These are phyloP conservation scores for Piaya cayana DNA, from an alignment of 2,113 vertebrate genomes.

Conservation along the genomic window DNA sequence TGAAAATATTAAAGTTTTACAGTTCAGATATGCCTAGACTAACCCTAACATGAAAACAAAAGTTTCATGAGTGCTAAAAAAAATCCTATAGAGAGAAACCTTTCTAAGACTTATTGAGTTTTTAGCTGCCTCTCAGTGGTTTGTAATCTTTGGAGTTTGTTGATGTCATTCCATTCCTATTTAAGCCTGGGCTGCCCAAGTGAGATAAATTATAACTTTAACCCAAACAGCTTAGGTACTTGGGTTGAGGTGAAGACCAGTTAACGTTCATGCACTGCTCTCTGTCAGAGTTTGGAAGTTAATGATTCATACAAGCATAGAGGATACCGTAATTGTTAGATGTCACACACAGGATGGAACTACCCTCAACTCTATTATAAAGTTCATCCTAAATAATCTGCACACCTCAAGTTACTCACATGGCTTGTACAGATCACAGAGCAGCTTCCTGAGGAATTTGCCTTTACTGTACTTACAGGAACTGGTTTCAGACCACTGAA, in stretches of 20 bases:
- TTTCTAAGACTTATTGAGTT: conserved; percentile 26
- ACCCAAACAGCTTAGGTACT: not conserved
- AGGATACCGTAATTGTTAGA: conserved; percentile 24
- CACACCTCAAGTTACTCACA: not conserved
- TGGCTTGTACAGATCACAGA: fast-evolving
- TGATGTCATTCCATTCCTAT: not conserved
- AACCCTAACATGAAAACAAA: conserved; percentile 40
- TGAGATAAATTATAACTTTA: conserved; percentile 46
- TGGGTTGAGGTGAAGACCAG: not conserved
- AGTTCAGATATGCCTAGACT: conserved; percentile 52
- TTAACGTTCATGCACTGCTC: conserved; percentile 42
- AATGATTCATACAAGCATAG: conserved; percentile 48
- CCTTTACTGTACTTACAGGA: not conserved
- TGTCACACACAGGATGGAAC: not conserved
- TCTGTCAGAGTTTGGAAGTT: conserved; percentile 62
- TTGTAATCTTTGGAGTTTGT: conserved; percentile 10
- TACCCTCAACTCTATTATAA: not conserved
- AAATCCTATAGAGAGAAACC: not conserved
- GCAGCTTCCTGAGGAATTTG: not conserved
- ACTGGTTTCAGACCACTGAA: not conserved
- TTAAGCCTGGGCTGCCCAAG: not conserved
- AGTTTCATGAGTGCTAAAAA: conserved; percentile 38
- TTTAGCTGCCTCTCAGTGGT: not conserved
- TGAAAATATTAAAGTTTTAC: conserved; percentile 72
- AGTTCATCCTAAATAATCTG: not conserved